Evolutionary conservation across 2,888 invertebrate species (phyloP).

Genomic region (Brenthis hecate): DNA sequence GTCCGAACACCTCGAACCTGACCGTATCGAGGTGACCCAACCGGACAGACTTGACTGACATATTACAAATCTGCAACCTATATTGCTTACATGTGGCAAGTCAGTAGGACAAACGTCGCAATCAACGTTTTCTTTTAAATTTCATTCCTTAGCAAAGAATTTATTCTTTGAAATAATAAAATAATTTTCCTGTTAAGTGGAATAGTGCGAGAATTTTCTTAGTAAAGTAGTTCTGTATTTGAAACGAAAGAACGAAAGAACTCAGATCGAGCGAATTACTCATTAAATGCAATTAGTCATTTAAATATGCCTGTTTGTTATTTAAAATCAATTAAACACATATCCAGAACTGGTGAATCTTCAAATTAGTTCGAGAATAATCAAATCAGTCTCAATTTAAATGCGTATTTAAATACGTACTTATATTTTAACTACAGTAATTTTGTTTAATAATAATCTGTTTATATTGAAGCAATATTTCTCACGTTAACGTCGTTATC

Average conservation of each 20-base stretch:
- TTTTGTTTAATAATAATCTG: conserved; percentile 4
- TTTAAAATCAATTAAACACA: not conserved
- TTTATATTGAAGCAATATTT: conserved; percentile 41
- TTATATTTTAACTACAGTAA: conserved; percentile 7
- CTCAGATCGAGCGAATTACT: conserved; percentile 70
- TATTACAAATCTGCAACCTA: conserved; percentile 51
- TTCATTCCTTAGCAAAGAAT: conserved; percentile 5
- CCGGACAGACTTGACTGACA: conserved; percentile 74
- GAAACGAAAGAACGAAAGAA: too few species aligned
- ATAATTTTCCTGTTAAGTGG: conserved; percentile 34
- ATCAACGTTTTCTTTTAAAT: conserved; percentile 17
- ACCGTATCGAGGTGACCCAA: conserved; percentile 78
- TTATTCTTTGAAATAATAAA: conserved; percentile 26
- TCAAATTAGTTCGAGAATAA: not conserved
- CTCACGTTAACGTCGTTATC: conserved; percentile 55
- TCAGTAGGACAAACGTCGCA: conserved; percentile 18
- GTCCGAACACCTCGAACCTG: conserved; percentile 72
- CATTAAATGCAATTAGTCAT: conserved; percentile 75
- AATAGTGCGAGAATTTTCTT: conserved; percentile 34
- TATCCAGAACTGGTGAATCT: not conserved
- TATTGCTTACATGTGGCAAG: conserved; percentile 28
- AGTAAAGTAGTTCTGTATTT: conserved; percentile 43
- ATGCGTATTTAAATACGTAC: not conserved
- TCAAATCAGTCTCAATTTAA: not conserved
- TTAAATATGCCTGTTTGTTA: conserved; percentile 39